A percentile compares a stretch with the other conserved stretches of the same genome.
phyloP scores from a whole-genome alignment of 2,113 vertebrate genomes.

The Lepus europaeus region DNA sequence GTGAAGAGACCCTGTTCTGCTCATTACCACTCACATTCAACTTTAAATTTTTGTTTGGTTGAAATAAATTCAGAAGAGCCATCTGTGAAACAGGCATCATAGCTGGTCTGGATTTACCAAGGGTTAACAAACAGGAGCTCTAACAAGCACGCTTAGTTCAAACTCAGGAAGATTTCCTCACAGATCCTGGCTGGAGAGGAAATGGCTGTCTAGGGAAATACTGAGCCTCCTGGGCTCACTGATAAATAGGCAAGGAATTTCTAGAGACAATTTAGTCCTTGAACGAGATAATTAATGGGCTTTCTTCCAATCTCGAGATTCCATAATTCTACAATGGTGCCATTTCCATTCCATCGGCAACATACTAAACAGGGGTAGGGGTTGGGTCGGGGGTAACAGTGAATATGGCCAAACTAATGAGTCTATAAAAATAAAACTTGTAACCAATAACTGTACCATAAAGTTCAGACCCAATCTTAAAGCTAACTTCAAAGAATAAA shows the following conservation, averaged over 20 bases:
- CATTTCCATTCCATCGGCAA: neutral
- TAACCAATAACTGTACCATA: neutral
- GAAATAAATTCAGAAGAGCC: neutral
- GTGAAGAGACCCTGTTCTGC: neutral
- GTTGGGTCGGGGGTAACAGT: neutral
- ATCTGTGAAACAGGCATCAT: neutral
- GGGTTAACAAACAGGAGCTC: neutral
- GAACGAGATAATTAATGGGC: conserved; percentile 40
- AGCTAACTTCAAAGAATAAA: conserved; percentile 20
- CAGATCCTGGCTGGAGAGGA: neutral
- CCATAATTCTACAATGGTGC: neutral
- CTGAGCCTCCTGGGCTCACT: conserved; percentile 11
- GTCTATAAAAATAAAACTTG: conserved; percentile 45
- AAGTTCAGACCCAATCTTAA: conserved; percentile 28
- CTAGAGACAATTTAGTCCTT: conserved; percentile 36
- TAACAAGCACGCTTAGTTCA: neutral
- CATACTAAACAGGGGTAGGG: neutral
- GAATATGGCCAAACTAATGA: conserved; percentile 11
- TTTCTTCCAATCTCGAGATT: conserved; percentile 4
- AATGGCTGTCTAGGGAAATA: conserved; percentile 39
- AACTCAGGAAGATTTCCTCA: neutral
- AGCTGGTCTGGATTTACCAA: neutral
- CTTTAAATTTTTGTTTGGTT: neutral
- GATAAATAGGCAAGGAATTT: conserved; percentile 37
- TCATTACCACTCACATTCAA: neutral